phyloP scores from a whole-genome alignment of 2,797 vertebrate genomes.

The Gymnoscopelus microlampas region DNA sequence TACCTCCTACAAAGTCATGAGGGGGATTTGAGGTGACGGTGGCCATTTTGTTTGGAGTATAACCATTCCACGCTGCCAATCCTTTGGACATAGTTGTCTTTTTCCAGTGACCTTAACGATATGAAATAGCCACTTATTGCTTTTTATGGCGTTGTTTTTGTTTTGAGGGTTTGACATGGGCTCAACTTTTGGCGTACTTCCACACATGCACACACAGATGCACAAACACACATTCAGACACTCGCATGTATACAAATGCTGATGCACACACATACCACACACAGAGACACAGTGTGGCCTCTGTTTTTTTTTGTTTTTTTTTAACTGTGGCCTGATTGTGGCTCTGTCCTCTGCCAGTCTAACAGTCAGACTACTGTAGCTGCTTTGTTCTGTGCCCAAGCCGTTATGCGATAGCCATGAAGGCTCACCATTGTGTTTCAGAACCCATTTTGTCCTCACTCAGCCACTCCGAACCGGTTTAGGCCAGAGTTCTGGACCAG shows the following conservation, averaged over 20 bases:
- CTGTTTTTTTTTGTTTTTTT: constrained; percentile 18
- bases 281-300: constrained; percentile 34
- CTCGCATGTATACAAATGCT: background rate
- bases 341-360: constrained; percentile 31
- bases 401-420: constrained; percentile 54
- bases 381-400: constrained; percentile 45
- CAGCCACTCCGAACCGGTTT: constrained; percentile 50
- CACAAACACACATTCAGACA: background rate
- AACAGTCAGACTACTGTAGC: constrained; percentile 62
- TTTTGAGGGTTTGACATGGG: background rate
- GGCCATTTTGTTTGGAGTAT: constrained; percentile 27
- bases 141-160: constrained; percentile 8
- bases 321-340: constrained; percentile 34
- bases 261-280: constrained; percentile 3
- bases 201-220: constrained; percentile 2
- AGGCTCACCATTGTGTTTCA: constrained; percentile 60
- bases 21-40: constrained; percentile 10
- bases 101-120: constrained; percentile 21
- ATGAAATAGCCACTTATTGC: constrained; percentile 5
- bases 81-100: constrained; percentile 18
- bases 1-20: constrained; percentile 28
- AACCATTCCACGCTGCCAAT: constrained; percentile 20
- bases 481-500: constrained; percentile 24
- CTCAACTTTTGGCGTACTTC: background rate
- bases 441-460: constrained; percentile 41